Evolutionary conservation across 2,888 invertebrate species (phyloP).

Genomic region (Orthosia gothica): DNA sequence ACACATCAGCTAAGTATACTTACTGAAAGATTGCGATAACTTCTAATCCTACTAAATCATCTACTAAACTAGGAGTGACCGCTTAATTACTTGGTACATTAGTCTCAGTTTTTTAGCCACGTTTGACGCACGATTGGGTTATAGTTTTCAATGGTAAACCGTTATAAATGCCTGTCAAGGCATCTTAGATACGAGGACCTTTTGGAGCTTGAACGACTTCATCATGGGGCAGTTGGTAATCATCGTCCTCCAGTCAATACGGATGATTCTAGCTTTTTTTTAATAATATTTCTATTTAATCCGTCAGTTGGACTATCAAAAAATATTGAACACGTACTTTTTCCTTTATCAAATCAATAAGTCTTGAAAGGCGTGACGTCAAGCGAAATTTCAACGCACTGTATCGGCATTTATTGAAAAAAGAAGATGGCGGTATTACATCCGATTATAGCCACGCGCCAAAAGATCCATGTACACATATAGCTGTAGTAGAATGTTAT

Average conservation of each 20-base stretch:
- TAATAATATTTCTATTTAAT: too few species aligned
- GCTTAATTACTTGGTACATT: neutral
- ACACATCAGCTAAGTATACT: neutral
- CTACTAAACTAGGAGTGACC: constrained; percentile 12
- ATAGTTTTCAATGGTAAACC: neutral
- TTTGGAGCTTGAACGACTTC: neutral
- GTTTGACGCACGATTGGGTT: neutral
- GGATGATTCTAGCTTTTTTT: too few species aligned
- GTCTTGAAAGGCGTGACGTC: too few species aligned
- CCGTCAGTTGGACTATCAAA: too few species aligned
- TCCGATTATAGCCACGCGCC: neutral
- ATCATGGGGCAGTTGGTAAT: neutral
- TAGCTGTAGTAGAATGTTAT: neutral
- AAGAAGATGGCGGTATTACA: neutral
- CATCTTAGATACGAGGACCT: neutral
- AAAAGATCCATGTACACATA: neutral
- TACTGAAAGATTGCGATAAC: neutral
- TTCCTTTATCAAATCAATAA: too few species aligned
- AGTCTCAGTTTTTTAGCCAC: neutral
- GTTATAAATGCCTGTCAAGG: neutral
- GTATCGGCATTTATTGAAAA: too few species aligned
- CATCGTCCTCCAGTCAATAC: too few species aligned
- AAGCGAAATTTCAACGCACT: too few species aligned
- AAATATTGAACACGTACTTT: too few species aligned
- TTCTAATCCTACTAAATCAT: constrained; percentile 4